phyloP scores from a whole-genome alignment of 2,113 vertebrate genomes.

The Malurus alboscapulatus region DNA sequence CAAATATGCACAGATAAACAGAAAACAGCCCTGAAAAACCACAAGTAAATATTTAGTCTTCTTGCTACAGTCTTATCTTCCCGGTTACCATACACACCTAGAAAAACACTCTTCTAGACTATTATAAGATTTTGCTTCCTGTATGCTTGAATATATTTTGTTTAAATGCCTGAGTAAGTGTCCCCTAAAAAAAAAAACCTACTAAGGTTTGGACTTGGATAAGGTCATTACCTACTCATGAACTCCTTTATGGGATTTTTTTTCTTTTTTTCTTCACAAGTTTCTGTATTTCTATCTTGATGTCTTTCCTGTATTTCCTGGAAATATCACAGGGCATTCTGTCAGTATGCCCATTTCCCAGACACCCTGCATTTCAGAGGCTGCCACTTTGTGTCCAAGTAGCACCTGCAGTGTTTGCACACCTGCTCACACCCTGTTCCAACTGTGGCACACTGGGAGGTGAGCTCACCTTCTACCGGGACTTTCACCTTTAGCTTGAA shows the following conservation, averaged over 20 bases:
- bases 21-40: not conserved
- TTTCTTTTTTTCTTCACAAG: not conserved
- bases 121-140: not conserved
- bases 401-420: not conserved
- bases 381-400: not conserved
- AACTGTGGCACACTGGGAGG: not conserved
- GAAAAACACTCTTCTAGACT: not conserved
- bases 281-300: not conserved
- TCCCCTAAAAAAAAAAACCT: not conserved
- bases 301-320: not conserved
- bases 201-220: no score
- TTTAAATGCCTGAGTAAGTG: not conserved
- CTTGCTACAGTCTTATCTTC: not conserved
- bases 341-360: not conserved
- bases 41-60: not conserved
- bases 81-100: not conserved
- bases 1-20: not conserved
- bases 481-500: not conserved
- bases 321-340: not conserved
- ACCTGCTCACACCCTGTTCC: rapidly evolving
- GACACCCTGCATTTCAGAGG: not conserved
- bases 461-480: rapidly evolving
- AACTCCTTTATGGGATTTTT: not conserved
- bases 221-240: not conserved
- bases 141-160: not conserved